Base-by-base conservation (phyloP, 2,113 vertebrate genomes). In the Empidonax alnorum region DNA sequence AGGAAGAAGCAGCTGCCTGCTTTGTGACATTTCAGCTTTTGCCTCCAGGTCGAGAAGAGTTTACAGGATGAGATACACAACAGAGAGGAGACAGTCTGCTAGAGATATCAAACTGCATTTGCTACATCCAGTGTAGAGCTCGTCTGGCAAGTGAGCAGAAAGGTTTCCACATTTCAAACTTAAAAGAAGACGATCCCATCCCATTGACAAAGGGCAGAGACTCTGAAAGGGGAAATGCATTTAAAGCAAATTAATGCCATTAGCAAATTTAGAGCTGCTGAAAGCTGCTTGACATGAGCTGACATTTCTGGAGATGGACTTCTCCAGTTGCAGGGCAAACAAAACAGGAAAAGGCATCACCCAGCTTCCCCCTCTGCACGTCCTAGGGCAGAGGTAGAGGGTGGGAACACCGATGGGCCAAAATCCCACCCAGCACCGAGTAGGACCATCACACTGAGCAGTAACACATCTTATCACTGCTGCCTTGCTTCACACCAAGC, bases 1-100 rank as follows among this genome's bases (percentile, higher is more conserved):
- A 96, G 94, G 94, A 96, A 97, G 93, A 92, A 77, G 88, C 91
- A 97, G 95, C 91, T 97, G 94, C 89, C 87, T 93, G 68, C 80
- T 96, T 89, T 89, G 94, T 94, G 94, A 96, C 89, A 94, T 94
- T 94, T 91, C 74, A 83, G 93, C 77, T 95, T 95, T 94, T 96
- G 93, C 94, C 94, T 94, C 84, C 87, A 97, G 94, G 96, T 94
- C 77, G 84, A 93, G 85, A 75, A 89, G 61, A 56, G 39, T 92
- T 94, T 94, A 72, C 8, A 6, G 87, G 21, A 42, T 81, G 87
- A 89, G 67, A 75, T 84, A 82, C 78, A 55, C 62, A 94, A 71
- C 67, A 93, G 73, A 89, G 31, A 92, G 76, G 89, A 97, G 94
- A 93, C 94, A 96, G 95, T 90, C 91, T 89, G 87, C 66, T 82